Conservation (phyloP, 2,888 invertebrate genomes). For the Erebia epiphron region DNA sequence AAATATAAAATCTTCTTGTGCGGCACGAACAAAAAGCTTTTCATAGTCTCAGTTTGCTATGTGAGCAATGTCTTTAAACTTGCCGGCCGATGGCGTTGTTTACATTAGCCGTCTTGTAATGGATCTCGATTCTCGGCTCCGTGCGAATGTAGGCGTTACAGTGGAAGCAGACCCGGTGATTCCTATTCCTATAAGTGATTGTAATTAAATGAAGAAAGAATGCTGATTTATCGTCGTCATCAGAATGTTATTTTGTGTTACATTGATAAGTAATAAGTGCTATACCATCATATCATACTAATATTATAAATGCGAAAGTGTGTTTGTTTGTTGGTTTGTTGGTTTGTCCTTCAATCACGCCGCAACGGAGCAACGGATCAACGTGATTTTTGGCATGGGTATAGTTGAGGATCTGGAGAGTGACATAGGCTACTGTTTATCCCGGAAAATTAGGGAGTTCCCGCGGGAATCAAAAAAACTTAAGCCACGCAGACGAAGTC, state of each 20-base stretch:
- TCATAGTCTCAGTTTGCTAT: slow-evolving; percentile 51
- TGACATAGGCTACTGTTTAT: too few species aligned
- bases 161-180: slow-evolving; percentile 2
- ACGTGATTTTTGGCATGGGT: too few species aligned
- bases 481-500: too few species aligned
- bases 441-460: too few species aligned
- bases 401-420: too few species aligned
- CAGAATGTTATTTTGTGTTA: background rate
- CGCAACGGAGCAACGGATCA: too few species aligned
- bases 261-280: background rate
- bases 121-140: slow-evolving; percentile 50
- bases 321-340: too few species aligned
- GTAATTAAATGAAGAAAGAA: slow-evolving; percentile 10
- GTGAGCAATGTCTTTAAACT: slow-evolving; percentile 65
- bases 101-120: slow-evolving; percentile 61
- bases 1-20: slow-evolving; percentile 49
- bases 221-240: background rate
- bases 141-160: slow-evolving; percentile 41
- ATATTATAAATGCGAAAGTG: too few species aligned
- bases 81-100: slow-evolving; percentile 62
- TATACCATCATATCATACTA: too few species aligned
- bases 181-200: slow-evolving; percentile 13
- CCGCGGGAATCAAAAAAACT: too few species aligned
- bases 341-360: too few species aligned
- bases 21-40: slow-evolving; percentile 48